Base-by-base conservation (phyloP, 2,888 invertebrate genomes). In the Blastobasis adustella region DNA sequence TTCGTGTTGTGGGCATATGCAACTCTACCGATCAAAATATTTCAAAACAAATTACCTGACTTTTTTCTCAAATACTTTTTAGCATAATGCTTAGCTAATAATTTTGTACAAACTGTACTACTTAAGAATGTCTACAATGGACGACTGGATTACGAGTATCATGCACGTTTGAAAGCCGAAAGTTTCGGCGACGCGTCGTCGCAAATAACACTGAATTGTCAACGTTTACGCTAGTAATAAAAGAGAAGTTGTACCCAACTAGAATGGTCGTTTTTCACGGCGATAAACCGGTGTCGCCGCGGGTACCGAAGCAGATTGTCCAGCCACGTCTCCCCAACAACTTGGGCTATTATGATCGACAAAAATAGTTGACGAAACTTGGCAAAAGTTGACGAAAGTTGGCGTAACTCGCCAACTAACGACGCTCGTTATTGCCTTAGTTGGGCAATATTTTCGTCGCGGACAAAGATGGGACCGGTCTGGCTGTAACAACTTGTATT, bases 311-410 rank as follows among this genome's bases (percentile, higher is more conserved):
- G 70, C 81, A 76, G 75, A 79, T 77, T 76, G 80, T 69, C 67
- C 66, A 53, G 56, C 62, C 57, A 55, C 62, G 62, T 44, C 54
- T 39, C 49, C 10, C 46, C 38, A 41, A 10, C 68, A 86, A 87
- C 82, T 86, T 84, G 54, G 58, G 75, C 85, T 84, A 84, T 87
- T 86, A 85, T 85, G 80, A 84, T 71, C 75, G 75, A 76, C 82
- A 82, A 85, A 86, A 85, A 87, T 85, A 80, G 83, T 86, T 82
- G 72, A 39, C 10, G 37, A 49, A 44, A 80, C 83, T 86, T 82
- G 71, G 66, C 36, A 38, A 49, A 45, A 46, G 46, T 50, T 39
- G 51, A 50, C 58, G 42, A 58, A 77, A 81, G 71, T 84, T 76
- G 63, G 63, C 61, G 62, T 23, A 72, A 82, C 71, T 82, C 76